These are phyloP conservation scores for Hirtodrosophila trivittata DNA, from an alignment of 2,888 invertebrate genomes.

Conservation along the genomic window DNA sequence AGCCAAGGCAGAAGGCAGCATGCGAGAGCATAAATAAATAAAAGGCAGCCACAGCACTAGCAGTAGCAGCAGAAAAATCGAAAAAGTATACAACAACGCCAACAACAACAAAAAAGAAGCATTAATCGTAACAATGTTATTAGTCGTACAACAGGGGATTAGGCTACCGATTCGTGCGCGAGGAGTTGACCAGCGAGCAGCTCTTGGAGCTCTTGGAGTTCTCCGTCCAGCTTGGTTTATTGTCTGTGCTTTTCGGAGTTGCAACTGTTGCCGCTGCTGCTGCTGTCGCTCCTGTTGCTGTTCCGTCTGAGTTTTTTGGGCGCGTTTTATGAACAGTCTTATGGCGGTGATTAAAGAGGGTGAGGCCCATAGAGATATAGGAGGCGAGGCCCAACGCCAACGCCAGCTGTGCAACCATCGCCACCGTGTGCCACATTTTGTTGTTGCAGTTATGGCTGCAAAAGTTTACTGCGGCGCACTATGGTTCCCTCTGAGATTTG, in stretches of 20 bases:
- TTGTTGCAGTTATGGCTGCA: constrained; percentile 37
- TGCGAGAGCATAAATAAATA: constrained; percentile 72
- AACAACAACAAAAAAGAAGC: constrained; percentile 69
- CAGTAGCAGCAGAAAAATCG: constrained; percentile 38
- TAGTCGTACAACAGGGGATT: constrained; percentile 84
- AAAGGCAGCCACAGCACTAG: constrained; percentile 52
- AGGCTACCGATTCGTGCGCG: constrained; percentile 82
- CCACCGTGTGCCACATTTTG: constrained; percentile 59
- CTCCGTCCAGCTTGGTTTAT: constrained; percentile 42
- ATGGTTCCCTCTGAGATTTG: constrained; percentile 41
- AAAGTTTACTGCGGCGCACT: constrained; percentile 39
- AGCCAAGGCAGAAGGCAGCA: constrained; percentile 53
- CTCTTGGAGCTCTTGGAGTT: constrained; percentile 30
- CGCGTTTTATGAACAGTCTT: constrained; percentile 75
- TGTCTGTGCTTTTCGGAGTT: constrained; percentile 59
- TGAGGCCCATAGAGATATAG: constrained; percentile 51
- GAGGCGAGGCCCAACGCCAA: constrained; percentile 57
- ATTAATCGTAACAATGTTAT: constrained; percentile 84
- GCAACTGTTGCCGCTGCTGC: constrained; percentile 42
- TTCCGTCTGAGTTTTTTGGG: constrained; percentile 49
- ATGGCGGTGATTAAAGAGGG: constrained; percentile 77
- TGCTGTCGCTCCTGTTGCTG: constrained; percentile 16
- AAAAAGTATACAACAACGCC: constrained; percentile 38
- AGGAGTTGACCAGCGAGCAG: constrained; percentile 50
- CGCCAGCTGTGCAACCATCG: constrained; percentile 59